Base-by-base conservation (phyloP, 2,888 invertebrate genomes). In the Coleophora deauratella region DNA sequence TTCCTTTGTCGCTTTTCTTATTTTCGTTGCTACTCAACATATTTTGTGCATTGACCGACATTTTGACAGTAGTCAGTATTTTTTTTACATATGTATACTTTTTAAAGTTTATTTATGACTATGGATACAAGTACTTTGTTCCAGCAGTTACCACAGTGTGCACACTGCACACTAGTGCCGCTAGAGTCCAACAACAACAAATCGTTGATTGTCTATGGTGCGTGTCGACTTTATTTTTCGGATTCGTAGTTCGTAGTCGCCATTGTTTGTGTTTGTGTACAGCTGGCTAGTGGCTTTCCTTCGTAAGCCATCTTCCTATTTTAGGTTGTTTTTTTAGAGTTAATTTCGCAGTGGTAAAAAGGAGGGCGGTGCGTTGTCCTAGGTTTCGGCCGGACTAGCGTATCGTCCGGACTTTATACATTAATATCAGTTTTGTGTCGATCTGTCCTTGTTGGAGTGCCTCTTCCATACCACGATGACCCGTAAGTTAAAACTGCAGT, bases 371-470 rank as follows among this genome's bases (percentile, higher is more conserved):
- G 85, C 84, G 84, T 84, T 79, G 81, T 82, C 78, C 73, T 73
- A 78, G 85, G 85, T 84, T 79, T 81, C 80, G 82, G 64, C 85
- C 84, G 76, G 82, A 70, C 76, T 75, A 81, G 81, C 85, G 85
- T 85, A 84, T 85, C 85, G 85, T 85, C 84, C 80, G 73, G 65
- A 62, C 67, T 70, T 68, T 55, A 47, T 49, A 41, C 54, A 48
- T 28, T 46, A 50, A 15, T 9, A 27, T 12, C 28, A 45, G 40
- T 48, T 50, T 55, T 54, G 50, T 48, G 51, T 55, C 51, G 51
- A 50, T 54, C 48, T 52, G 50, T 56, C 57, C 53, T 63, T 63
- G 47, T 44, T 57, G 53, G 55, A 3, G 21, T 21, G 21, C 21
- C 3, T 21, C 21, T 21, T 21, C 21, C 21, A 21, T 61, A 51